Evolutionary conservation across 2,797 vertebrate genomes (phyloP), one percentile per base, ranked within the genome.

Genomic region (Gallinago solitaria): DNA sequence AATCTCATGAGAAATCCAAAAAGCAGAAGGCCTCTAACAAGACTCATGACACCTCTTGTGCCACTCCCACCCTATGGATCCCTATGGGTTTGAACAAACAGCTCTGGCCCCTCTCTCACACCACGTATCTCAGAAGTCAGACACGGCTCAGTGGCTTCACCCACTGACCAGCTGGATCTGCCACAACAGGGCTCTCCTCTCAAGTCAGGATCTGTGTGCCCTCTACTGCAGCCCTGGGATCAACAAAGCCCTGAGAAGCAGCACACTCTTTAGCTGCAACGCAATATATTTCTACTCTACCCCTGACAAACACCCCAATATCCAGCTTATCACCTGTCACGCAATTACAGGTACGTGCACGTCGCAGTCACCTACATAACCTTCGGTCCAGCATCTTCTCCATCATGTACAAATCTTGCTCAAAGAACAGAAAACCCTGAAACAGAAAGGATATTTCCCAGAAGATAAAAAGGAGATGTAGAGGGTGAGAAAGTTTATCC

Each of bases 401-500:
- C 10, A 11, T 39, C 77, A 25, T 0, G 7, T 4, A 54, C 37
- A 75, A 73, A 60, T 17, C 68, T 16, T 12, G 1, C 10, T 37
- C 51, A 53, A 35, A 74, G 59, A 57, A 65, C 3, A 2, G 57
- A 65, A 89, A 78, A 51, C 12, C 14, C 47, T 41, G 20, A 82
- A 74, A 85, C 28, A 93, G 80, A 33, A 84, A 76, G 17, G 13
- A 63, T 74, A 35, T 4, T 86, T 57, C 32, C 39, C 48, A 69
- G 59, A 90, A 91, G 59, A 84, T 28, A 87, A 83, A 91, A 37
- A 77, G 35, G 21, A 87, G 35, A 89, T 39, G 47, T 2, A 89
- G 69, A 84, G 23, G 43, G 25, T 69, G 33, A 90, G 63, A 81
- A 94, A 93, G 25, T 28, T 60, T 83, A 60, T 82, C 71, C 63